These are phyloP conservation scores for Erpobdella octoculata DNA, from an alignment of 2,888 invertebrate species.

Conservation along the genomic window DNA sequence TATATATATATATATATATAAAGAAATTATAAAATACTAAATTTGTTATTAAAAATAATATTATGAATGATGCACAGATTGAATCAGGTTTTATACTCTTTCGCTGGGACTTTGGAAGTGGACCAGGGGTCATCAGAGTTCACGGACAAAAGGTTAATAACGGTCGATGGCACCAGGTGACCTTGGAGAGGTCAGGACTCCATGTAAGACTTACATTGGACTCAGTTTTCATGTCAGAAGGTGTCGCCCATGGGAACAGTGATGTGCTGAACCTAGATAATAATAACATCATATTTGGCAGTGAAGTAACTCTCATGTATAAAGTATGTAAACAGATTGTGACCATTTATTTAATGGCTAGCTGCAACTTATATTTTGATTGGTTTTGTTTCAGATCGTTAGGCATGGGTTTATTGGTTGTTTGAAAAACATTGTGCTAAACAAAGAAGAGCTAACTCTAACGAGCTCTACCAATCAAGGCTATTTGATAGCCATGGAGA, in stretches of 20 bases:
- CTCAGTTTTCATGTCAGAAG: not conserved
- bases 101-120: not conserved
- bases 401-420: not conserved
- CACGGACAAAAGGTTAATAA: not conserved
- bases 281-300: constrained; percentile 1
- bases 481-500: not conserved
- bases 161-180: not conserved
- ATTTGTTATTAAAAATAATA: too few relatives aligned
- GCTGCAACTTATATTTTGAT: not conserved
- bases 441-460: not conserved
- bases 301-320: not conserved
- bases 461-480: not conserved
- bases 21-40: too few relatives aligned
- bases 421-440: not conserved
- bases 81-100: not conserved
- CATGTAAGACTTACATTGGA: not conserved
- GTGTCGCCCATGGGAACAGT: not conserved
- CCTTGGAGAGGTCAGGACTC: not conserved
- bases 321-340: not conserved
- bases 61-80: too few relatives aligned
- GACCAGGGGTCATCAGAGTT: not conserved
- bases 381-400: not conserved
- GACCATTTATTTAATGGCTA: not conserved
- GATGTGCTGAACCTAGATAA: constrained; percentile 3
- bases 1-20: too few relatives aligned